Evolutionary conservation across 1,140 invertebrate species (phyloP).

Genomic region (Rhynchophorus ferrugineus): DNA sequence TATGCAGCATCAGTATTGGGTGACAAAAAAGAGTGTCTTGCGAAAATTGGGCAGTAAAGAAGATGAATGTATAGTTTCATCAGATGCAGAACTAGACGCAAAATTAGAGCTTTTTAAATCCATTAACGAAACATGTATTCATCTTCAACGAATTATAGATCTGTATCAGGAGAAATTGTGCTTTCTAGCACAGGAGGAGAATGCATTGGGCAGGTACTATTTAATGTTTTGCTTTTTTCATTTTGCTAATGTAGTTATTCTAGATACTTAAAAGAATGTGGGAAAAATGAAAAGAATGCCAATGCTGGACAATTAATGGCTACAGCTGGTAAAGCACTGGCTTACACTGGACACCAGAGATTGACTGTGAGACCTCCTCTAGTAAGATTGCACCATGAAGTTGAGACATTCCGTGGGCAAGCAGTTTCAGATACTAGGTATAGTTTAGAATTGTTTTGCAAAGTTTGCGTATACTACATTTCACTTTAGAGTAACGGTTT

Average conservation of each 20-base stretch:
- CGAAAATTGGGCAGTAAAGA: slow-evolving; percentile 95
- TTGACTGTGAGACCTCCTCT: slow-evolving; percentile 79
- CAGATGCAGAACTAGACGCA: slow-evolving; percentile 93
- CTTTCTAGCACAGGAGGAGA: slow-evolving; percentile 93
- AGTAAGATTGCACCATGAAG: slow-evolving; percentile 86
- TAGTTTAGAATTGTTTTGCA: background rate
- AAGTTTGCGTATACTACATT: background rate
- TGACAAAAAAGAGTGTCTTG: slow-evolving; percentile 92
- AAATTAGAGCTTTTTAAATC: slow-evolving; percentile 95
- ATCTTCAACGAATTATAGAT: slow-evolving; percentile 85
- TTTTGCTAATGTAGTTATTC: background rate
- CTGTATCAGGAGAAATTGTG: slow-evolving; percentile 90
- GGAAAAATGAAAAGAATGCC: slow-evolving; percentile 74
- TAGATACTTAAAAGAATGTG: slow-evolving; percentile 83
- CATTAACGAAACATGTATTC: slow-evolving; percentile 84
- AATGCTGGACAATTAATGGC: slow-evolving; percentile 92
- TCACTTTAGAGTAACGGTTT: slow-evolving; percentile 63
- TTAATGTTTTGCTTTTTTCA: background rate
- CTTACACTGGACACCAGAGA: slow-evolving; percentile 92
- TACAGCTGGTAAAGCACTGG: slow-evolving; percentile 87
- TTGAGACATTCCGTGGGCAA: slow-evolving; percentile 91
- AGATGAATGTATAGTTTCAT: slow-evolving; percentile 93
- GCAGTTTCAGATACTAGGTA: slow-evolving; percentile 83
- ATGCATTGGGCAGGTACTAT: slow-evolving; percentile 69
- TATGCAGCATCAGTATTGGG: slow-evolving; percentile 96